phyloP scores from a whole-genome alignment of 2,797 vertebrate genomes.

The Chaunax sp. region DNA sequence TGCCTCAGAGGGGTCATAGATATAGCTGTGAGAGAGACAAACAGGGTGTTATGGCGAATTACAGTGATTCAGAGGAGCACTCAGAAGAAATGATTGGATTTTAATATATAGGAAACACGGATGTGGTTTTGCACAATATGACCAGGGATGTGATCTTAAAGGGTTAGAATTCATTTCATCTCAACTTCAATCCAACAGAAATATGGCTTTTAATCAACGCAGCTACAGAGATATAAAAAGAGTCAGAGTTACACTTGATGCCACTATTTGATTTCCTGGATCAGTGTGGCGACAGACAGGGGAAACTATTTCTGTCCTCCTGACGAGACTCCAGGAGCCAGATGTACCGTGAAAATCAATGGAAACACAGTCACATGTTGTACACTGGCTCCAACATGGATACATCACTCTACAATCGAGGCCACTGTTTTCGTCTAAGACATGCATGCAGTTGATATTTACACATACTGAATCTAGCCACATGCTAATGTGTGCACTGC shows the following conservation, averaged over 20 bases:
- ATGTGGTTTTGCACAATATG: too few species aligned
- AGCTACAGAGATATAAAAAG: too few species aligned
- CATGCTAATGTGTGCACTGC: slow-evolving; percentile 1
- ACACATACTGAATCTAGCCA: too few species aligned
- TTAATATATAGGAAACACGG: too few species aligned
- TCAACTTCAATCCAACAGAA: neutral
- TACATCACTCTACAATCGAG: slow-evolving; percentile 12
- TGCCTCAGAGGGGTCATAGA: slow-evolving; percentile 85
- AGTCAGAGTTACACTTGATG: slow-evolving; percentile 1
- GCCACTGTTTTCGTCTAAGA: neutral
- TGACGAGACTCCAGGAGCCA: slow-evolving; percentile 39
- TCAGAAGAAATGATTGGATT: too few species aligned
- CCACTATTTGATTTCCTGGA: slow-evolving; percentile 31
- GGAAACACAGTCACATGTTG: slow-evolving; percentile 2
- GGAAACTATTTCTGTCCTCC: slow-evolving; percentile 32
- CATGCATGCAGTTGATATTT: too few species aligned
- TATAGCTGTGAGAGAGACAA: slow-evolving; percentile 83
- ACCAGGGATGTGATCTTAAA: too few species aligned
- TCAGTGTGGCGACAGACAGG: slow-evolving; percentile 15
- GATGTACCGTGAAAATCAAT: slow-evolving; percentile 39
- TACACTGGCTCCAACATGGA: slow-evolving; percentile 13
- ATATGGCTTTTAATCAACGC: neutral
- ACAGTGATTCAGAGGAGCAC: too few species aligned
- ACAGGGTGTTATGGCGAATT: neutral
- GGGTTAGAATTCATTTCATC: neutral